Evolutionary conservation across 2,888 invertebrate species (phyloP).

Genomic region (Epiblema foenella): DNA sequence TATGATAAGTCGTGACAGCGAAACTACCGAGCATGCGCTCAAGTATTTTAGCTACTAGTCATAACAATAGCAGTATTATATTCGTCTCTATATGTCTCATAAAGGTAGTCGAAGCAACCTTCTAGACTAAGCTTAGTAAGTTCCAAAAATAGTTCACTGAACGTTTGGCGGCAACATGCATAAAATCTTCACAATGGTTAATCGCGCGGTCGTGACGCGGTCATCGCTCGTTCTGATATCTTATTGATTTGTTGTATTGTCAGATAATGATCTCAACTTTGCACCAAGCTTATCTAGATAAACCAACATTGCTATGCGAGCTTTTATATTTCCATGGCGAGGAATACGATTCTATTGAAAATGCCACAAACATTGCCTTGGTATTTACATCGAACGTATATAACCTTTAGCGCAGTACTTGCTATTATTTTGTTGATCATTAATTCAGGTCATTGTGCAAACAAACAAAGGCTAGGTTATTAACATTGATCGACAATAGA

Average conservation of each 20-base stretch:
- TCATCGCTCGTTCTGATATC: conserved; percentile 49
- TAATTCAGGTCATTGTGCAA: conserved; percentile 43
- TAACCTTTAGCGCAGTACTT: conserved; percentile 54
- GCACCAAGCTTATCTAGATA: conserved; percentile 53
- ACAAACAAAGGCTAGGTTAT: conserved; percentile 48
- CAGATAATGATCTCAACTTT: conserved; percentile 65
- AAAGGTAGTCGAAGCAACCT: conserved; percentile 50
- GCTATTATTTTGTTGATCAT: conserved; percentile 40
- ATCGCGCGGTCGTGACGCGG: conserved; percentile 50
- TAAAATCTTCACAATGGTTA: conserved; percentile 55
- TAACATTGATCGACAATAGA: conserved; percentile 56
- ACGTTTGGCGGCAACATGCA: conserved; percentile 53
- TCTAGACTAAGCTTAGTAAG: conserved; percentile 54
- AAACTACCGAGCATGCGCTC: conserved; percentile 19
- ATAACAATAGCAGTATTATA: too few species aligned
- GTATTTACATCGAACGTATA: conserved; percentile 54
- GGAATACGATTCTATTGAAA: conserved; percentile 44
- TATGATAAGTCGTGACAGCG: conserved; percentile 35
- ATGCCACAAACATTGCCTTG: conserved; percentile 61
- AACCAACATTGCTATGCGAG: conserved; percentile 46
- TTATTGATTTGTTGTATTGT: conserved; percentile 70
- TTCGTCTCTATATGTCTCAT: conserved; percentile 23
- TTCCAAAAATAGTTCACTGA: conserved; percentile 60
- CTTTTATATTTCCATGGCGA: conserved; percentile 26
- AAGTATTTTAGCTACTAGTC: conserved; percentile 16